Evolutionary conservation across 1,140 invertebrate species (phyloP).

Genomic region (Fragariocoptes setiger): DNA sequence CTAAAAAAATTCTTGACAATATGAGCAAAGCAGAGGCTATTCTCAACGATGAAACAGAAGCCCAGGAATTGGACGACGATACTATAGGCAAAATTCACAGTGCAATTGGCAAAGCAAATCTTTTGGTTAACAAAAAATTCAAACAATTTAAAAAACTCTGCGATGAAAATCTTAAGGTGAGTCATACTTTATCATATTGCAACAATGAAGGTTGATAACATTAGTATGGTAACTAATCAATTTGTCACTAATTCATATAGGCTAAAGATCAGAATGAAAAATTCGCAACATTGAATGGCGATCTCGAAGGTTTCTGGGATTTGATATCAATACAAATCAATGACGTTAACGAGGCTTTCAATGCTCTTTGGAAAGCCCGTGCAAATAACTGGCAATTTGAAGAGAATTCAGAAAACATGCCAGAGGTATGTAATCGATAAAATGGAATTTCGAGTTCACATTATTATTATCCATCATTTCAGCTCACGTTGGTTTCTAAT

Average conservation of each 20-base stretch:
- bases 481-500: no score
- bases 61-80: constrained; percentile 31
- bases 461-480: no score
- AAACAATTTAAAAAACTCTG: constrained; percentile 49
- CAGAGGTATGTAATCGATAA: no score
- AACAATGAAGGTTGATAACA: no score
- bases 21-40: no score
- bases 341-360: constrained; percentile 40
- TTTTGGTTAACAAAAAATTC: constrained; percentile 66
- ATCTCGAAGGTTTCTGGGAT: constrained; percentile 82
- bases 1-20: no score
- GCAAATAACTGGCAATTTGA: neutral
- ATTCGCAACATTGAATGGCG: constrained; percentile 38
- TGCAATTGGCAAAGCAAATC: constrained; percentile 60
- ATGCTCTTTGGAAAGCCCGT: constrained; percentile 11
- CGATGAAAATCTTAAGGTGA: neutral
- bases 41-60: no score
- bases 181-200: no score
- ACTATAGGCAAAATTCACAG: constrained; percentile 45
- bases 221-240: no score
- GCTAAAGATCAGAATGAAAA: constrained; percentile 21
- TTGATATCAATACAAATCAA: constrained; percentile 69
- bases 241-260: constrained; percentile 17
- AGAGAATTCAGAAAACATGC: no score
- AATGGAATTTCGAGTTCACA: no score